Evolutionary conservation across 2,888 invertebrate genomes (phyloP), one percentile per base, ranked within the genome.

Genomic region (Azorinus chamasolen): DNA sequence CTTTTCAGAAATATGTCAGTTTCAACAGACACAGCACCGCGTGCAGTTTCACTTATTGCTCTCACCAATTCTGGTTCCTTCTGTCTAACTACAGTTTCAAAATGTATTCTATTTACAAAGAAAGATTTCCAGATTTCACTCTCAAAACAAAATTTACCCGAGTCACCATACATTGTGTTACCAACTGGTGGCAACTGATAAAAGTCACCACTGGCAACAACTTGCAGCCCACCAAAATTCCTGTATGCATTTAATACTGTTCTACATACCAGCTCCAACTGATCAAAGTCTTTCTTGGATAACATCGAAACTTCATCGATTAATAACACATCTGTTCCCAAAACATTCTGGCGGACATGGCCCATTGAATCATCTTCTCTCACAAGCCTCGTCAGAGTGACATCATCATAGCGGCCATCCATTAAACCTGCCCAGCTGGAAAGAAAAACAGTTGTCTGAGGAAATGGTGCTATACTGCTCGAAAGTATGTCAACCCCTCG

Each of bases 201-300:
- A 63, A 80, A 80, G 50, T 76, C 77, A 12, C 77, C 81, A 46
- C 59, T 22, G n/a, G 58, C 22, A 20, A 66, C 51, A n/a, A 73
- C 57, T 27, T 73, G 65, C 2, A 73, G 12, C 12, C 73, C 73
- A 43, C 73, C 65, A 73, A 66, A 73, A 18, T 48, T 58, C 3
- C 48, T 37, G 16, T 54, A n/a, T 1, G 24, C 25, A 25, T 73
- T 24, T 3, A 20, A 45, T 3, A 48, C 5, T 41, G 58, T 25
- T 16, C 50, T 39, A 32, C 61, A 73, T 20, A 66, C 73, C 3
- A 45, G 2, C n/a, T 73, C 66, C 16, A 66, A n/a, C 32, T 61
- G 61, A 41, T 66, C 65, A 27, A 59, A 66, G 37, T 22, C 32
- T 66, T 66, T 65, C 18, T 37, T 41, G 0, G 65, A 66, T 8